phyloP scores from a whole-genome alignment of 2,797 vertebrate genomes.

The Manis pentadactyla region DNA sequence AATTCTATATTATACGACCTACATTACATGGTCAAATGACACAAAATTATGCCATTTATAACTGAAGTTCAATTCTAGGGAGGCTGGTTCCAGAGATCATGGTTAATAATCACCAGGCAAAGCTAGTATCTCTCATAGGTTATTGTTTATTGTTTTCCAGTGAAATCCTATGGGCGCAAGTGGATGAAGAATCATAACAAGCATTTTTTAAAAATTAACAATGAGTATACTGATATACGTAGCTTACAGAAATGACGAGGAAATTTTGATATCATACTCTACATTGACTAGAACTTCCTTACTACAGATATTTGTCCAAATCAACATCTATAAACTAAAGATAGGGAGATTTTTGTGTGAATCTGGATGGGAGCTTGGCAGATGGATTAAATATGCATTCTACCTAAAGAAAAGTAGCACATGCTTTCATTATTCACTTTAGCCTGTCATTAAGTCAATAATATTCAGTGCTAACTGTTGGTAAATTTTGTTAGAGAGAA shows the following conservation, averaged over 20 bases:
- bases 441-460: not conserved
- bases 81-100: not conserved
- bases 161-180: not conserved
- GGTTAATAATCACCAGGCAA: not conserved
- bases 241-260: not conserved
- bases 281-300: not conserved
- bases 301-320: not conserved
- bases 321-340: not conserved
- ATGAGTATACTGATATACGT: not conserved
- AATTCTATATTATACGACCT: not conserved
- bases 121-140: not conserved
- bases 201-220: not conserved
- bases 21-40: not conserved
- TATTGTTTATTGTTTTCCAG: not conserved
- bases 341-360: not conserved
- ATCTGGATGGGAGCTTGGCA: not conserved
- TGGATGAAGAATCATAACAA: not conserved
- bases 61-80: not conserved
- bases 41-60: not conserved
- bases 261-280: not conserved
- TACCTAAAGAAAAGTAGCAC: not conserved
- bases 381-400: not conserved
- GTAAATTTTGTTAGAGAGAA: not conserved
- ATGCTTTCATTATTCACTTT: not conserved
- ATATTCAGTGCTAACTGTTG: not conserved